phyloP scores from a whole-genome alignment of 2,888 invertebrate species.

The Itoplectis maculator region DNA sequence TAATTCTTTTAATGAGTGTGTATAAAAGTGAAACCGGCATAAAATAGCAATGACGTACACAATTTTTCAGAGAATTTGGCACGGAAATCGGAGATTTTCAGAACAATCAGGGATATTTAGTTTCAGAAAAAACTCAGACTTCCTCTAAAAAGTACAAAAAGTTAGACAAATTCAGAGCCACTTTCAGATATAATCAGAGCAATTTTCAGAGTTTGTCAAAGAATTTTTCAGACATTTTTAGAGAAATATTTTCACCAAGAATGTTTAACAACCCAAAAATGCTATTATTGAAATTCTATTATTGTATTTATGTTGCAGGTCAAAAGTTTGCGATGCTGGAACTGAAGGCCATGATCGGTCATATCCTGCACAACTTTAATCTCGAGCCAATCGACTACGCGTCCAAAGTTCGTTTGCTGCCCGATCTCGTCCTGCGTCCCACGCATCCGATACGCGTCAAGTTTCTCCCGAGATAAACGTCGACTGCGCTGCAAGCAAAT shows the following conservation, averaged over 20 bases:
- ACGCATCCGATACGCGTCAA: slow-evolving; percentile 70
- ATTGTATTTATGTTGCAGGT: slow-evolving; percentile 58
- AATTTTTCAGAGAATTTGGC: too few relatives aligned
- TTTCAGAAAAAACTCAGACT: background rate
- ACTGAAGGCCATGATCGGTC: slow-evolving; percentile 73
- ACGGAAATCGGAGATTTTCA: too few relatives aligned
- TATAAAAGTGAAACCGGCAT: too few relatives aligned
- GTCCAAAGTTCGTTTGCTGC: slow-evolving; percentile 67
- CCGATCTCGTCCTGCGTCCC: slow-evolving; percentile 74
- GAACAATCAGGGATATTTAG: background rate
- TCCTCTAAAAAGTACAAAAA: background rate
- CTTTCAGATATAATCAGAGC: too few relatives aligned
- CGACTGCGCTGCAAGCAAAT: background rate
- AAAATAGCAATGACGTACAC: too few relatives aligned
- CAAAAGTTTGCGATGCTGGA: slow-evolving; percentile 78
- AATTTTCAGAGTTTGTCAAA: too few relatives aligned
- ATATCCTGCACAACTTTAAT: slow-evolving; percentile 74
- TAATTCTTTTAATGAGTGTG: too few relatives aligned
- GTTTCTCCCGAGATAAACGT: slow-evolving; percentile 67
- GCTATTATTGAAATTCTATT: background rate
- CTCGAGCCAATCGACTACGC: slow-evolving; percentile 76
- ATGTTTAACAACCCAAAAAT: too few relatives aligned
- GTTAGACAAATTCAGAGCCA: too few relatives aligned
- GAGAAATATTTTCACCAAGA: too few relatives aligned
- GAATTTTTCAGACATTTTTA: too few relatives aligned